Percentiles rank a stretch among this genome's conserved stretches.
These are phyloP conservation scores for Embiotoca jacksoni DNA, from an alignment of 2,113 vertebrate genomes.

Conservation along the genomic window DNA sequence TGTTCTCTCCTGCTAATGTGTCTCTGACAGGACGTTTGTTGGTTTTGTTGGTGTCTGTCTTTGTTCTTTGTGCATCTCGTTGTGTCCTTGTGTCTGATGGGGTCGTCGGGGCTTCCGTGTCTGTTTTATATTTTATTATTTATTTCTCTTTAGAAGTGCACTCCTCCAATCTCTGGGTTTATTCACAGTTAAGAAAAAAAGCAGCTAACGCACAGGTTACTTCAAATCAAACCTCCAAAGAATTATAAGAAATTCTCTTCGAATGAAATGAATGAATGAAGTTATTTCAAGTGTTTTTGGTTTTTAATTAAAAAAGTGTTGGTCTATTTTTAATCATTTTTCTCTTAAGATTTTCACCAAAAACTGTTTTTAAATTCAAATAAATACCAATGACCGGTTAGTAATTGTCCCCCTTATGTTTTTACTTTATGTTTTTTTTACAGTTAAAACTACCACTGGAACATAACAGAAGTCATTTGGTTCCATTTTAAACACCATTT, in stretches of 20 bases:
- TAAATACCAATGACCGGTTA: neutral
- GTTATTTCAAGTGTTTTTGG: neutral
- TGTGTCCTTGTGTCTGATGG: conserved; percentile 48
- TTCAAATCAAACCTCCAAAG: conserved; percentile 8
- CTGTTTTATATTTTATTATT: conserved; percentile 7
- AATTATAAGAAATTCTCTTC: neutral
- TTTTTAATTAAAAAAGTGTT: conserved; percentile 7
- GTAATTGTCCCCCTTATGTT: neutral
- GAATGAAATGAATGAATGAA: conserved; percentile 27
- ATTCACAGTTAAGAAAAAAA: conserved; percentile 29
- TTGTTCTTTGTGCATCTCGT: conserved; percentile 69
- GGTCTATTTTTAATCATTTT: conserved; percentile 1
- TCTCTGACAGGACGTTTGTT: conserved; percentile 65
- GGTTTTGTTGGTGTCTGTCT: conserved; percentile 58
- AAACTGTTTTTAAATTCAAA: neutral
- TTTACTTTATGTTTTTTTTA: conserved; percentile 11
- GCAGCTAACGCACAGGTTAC: conserved; percentile 22
- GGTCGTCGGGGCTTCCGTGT: conserved; percentile 44
- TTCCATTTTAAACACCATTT: neutral
- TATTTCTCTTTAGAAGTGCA: conserved; percentile 11
- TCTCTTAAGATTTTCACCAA: too few relatives aligned
- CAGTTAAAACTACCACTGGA: conserved; percentile 3
- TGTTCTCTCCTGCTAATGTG: conserved; percentile 56
- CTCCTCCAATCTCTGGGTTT: conserved; percentile 72
- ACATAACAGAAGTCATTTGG: too few relatives aligned